A percentile compares a stretch with the other conserved stretches of the same genome.
Conservation (phyloP, 2,888 invertebrate genomes). For the Melieria picta region DNA sequence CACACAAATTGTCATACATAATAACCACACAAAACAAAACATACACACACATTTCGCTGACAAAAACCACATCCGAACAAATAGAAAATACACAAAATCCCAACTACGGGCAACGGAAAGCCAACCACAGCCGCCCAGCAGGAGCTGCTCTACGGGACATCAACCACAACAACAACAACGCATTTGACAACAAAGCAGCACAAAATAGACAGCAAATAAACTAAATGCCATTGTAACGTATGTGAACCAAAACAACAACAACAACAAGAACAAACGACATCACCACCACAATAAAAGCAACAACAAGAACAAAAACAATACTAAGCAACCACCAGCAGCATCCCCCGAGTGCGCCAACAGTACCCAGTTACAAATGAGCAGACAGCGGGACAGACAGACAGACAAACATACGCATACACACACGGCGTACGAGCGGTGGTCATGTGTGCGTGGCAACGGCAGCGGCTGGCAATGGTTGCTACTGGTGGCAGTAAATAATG, state of each 20-base stretch:
- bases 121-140: slow-evolving; percentile 8
- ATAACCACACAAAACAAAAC: background rate
- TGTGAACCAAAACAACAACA: background rate
- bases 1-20: background rate
- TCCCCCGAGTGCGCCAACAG: no score
- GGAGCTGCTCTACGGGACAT: slow-evolving; percentile 2
- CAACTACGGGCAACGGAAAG: background rate
- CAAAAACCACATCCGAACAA: background rate
- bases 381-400: background rate
- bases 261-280: background rate
- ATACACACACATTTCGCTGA: background rate
- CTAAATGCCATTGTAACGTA: background rate
- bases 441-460: background rate
- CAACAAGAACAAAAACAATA: no score
- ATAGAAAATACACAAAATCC: background rate
- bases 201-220: background rate
- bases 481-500: slow-evolving; percentile 24
- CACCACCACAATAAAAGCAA: no score
- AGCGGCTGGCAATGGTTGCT: background rate
- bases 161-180: background rate
- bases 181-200: background rate
- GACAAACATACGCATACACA: background rate
- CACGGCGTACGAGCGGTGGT: background rate
- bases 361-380: no score
- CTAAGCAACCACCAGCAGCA: no score